These are phyloP conservation scores for Galemys pyrenaicus DNA, from an alignment of 2,113 vertebrate species.

Conservation along the genomic window DNA sequence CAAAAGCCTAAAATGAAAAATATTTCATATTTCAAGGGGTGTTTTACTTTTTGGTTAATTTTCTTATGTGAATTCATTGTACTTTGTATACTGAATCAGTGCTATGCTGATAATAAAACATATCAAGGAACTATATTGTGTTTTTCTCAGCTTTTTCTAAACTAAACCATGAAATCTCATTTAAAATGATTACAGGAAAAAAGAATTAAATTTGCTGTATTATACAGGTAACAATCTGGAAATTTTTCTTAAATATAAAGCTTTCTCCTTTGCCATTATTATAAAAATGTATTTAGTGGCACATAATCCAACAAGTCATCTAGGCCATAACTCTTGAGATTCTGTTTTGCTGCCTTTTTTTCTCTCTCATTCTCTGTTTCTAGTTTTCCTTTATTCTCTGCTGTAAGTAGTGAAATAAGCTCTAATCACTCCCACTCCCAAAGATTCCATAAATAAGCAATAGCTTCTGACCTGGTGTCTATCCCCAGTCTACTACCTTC, in stretches of 20 bases:
- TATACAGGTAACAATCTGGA: neutral
- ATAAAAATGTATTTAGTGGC: neutral
- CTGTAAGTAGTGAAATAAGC: neutral
- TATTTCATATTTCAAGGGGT: neutral
- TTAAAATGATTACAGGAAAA: neutral
- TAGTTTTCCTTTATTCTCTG: neutral
- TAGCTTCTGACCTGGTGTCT: neutral
- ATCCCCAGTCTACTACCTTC: neutral
- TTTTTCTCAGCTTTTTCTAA: neutral
- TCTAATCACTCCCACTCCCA: neutral
- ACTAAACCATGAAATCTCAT: neutral
- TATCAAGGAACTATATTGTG: neutral
- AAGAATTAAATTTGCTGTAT: neutral
- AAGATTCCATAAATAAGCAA: neutral
- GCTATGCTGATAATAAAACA: neutral
- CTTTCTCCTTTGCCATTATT: neutral
- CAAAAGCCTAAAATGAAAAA: neutral
- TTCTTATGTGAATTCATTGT: neutral
- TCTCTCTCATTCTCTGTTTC: neutral
- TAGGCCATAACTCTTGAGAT: neutral
- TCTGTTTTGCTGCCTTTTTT: neutral
- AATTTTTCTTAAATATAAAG: neutral
- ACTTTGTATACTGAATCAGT: neutral
- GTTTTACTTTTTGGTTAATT: conserved; percentile 23
- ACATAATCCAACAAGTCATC: neutral